A percentile compares a stretch with the other conserved stretches of the same genome.
Evolutionary conservation across 2,113 vertebrate species (phyloP).

Genomic region (Parotia lawesii): DNA sequence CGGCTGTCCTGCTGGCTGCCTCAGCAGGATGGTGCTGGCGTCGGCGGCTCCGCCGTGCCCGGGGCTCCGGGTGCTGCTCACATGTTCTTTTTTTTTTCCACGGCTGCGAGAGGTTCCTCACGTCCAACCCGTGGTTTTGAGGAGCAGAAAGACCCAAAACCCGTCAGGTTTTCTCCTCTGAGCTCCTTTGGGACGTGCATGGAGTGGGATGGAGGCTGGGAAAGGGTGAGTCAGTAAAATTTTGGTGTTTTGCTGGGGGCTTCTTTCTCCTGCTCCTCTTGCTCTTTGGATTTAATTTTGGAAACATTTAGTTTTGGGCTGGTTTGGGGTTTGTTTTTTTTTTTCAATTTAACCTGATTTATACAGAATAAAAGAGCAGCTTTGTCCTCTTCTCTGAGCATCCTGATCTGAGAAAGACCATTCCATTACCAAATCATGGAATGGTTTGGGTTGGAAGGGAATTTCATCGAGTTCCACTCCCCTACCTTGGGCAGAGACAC

Average conservation of each 20-base stretch:
- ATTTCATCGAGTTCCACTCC: not conserved
- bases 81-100: not conserved
- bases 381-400: not conserved
- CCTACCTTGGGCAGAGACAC: not conserved
- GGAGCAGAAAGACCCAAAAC: not conserved
- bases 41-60: not conserved
- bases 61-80: not conserved
- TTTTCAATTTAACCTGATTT: not conserved
- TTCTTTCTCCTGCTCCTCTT: not conserved
- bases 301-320: rapidly evolving
- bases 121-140: not conserved
- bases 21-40: not conserved
- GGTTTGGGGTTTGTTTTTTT: not conserved
- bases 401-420: too few relatives aligned
- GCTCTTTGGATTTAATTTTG: not conserved
- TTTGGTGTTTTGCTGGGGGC: not conserved
- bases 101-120: not conserved
- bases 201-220: not conserved
- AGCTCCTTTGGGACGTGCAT: not conserved
- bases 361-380: not conserved
- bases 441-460: not conserved
- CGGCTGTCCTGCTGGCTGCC: not conserved
- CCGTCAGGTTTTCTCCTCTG: not conserved
- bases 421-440: not conserved
- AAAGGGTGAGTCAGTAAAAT: not conserved